Conservation (phyloP, 2,113 vertebrate species). For the Coturnix japonica region DNA sequence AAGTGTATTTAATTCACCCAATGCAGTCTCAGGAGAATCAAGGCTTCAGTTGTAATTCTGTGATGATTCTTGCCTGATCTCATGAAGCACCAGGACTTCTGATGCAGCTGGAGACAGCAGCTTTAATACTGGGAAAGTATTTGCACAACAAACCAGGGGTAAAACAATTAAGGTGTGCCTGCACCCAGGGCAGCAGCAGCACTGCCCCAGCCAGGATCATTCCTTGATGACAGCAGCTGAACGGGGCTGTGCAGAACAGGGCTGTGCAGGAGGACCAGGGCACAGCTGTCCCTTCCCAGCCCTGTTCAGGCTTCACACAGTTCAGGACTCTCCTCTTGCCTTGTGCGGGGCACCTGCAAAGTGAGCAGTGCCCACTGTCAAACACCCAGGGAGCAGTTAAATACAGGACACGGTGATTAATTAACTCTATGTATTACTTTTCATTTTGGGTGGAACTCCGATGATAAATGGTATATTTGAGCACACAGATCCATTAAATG, state of each 20-base stretch:
- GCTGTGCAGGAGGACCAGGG: neutral
- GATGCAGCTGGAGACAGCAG: neutral
- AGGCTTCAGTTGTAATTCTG: neutral
- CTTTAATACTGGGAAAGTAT: fast-evolving
- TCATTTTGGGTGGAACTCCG: conserved; percentile 14
- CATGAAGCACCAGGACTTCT: fast-evolving
- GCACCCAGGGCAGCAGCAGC: neutral
- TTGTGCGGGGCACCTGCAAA: fast-evolving
- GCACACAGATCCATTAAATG: conserved; percentile 26
- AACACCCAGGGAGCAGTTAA: conserved; percentile 17
- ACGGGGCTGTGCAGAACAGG: neutral
- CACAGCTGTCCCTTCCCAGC: neutral
- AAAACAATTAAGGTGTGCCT: fast-evolving
- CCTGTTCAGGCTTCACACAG: neutral
- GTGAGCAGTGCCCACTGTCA: neutral
- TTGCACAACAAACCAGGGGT: fast-evolving
- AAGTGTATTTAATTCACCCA: neutral
- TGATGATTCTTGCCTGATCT: neutral
- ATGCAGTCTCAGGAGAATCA: neutral
- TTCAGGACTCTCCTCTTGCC: neutral
- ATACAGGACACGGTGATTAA: conserved; percentile 2
- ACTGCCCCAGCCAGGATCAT: fast-evolving
- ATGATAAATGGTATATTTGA: conserved; percentile 14
- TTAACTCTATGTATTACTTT: neutral
- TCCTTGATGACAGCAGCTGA: fast-evolving